Conservation (phyloP, 2,888 invertebrate genomes). For the Cistogaster globosa region DNA sequence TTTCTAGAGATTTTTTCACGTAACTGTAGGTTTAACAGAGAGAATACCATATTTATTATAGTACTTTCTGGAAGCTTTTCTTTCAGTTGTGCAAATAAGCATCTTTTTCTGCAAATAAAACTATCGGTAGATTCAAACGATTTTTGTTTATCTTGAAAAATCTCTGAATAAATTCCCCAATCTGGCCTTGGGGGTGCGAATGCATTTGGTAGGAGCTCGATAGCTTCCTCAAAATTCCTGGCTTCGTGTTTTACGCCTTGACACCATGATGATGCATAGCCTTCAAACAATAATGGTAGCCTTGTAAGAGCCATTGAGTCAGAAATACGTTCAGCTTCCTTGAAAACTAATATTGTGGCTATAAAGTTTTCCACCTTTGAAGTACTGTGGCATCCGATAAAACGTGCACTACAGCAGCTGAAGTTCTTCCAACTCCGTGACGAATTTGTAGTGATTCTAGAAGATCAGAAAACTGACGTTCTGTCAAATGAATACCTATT, state of each 20-base stretch:
- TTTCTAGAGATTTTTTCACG: constrained; percentile 23
- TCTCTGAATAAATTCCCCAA: constrained; percentile 45
- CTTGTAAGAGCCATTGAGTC: background rate
- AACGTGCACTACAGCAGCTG: constrained; percentile 42
- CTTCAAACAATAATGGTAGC: too few species aligned
- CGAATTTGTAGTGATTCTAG: constrained; percentile 11
- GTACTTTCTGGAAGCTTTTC: constrained; percentile 34
- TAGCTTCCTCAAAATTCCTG: constrained; percentile 1
- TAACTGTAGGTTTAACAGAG: constrained; percentile 8
- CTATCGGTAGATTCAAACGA: constrained; percentile 26
- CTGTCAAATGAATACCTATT: constrained; percentile 7
- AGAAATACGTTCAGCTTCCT: constrained; percentile 16
- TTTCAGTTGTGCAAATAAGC: constrained; percentile 27
- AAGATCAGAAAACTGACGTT: constrained; percentile 26
- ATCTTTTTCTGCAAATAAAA: constrained; percentile 40
- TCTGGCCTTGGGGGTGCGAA: constrained; percentile 54
- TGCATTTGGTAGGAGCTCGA: constrained; percentile 24
- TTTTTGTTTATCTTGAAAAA: constrained; percentile 41
- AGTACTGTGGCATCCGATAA: constrained; percentile 47
- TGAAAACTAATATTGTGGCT: constrained; percentile 39
- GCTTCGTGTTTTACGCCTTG: background rate
- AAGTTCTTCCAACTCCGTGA: constrained; percentile 19
- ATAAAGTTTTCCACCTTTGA: constrained; percentile 55
- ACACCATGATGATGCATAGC: too few species aligned
- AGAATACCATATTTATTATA: constrained; percentile 28